Percentiles rank a stretch among this genome's conserved stretches.
Evolutionary conservation across 2,113 vertebrate species (phyloP).

Genomic region (Eubucco bourcierii): DNA sequence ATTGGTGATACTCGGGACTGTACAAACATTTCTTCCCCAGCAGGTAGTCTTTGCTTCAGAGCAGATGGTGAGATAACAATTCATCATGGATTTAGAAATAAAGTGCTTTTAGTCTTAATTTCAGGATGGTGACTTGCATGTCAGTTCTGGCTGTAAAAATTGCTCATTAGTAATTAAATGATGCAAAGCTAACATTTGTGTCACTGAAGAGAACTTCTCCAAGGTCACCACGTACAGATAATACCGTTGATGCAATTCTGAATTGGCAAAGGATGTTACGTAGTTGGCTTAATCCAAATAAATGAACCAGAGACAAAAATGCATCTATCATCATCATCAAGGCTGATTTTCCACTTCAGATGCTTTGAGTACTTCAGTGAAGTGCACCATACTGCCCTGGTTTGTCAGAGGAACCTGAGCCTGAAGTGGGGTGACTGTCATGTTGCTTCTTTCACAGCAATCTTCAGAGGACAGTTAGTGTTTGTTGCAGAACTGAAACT

Average conservation of each 20-base stretch:
- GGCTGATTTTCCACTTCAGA: not conserved
- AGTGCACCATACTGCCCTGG: not conserved
- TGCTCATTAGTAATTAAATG: not conserved
- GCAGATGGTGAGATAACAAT: not conserved
- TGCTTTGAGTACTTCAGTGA: not conserved
- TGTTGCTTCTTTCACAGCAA: not conserved
- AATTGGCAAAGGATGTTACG: accelerated
- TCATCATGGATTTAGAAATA: not conserved
- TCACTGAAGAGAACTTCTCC: not conserved
- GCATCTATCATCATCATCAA: not conserved
- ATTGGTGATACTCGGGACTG: not conserved
- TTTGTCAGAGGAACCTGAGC: not conserved
- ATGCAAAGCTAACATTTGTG: not conserved
- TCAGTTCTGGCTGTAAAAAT: not conserved
- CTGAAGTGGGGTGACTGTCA: not conserved
- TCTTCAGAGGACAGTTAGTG: not conserved
- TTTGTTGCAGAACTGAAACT: not conserved
- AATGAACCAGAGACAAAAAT: not conserved
- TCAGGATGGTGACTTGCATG: not conserved
- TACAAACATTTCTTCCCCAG: not conserved
- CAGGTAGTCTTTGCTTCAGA: not conserved
- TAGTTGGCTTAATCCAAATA: not conserved
- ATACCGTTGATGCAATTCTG: not conserved
- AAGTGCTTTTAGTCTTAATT: not conserved
- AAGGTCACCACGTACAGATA: not conserved